Percentiles rank a stretch among this genome's conserved stretches.
Conservation (phyloP, 2,888 invertebrate species). For the Cheilosia variabilis region DNA sequence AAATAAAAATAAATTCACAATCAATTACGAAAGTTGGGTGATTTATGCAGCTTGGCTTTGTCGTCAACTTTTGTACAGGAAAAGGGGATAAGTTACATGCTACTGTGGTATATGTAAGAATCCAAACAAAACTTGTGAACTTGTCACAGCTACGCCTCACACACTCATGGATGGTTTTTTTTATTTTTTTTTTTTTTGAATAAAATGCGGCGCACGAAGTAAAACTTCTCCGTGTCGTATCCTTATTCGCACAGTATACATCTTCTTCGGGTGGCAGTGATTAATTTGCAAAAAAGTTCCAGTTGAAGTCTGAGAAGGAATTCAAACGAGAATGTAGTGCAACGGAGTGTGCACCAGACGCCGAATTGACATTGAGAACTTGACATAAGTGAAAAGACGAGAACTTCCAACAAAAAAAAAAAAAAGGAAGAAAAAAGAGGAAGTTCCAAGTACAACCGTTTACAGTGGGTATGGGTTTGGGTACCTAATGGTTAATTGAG, state of each 20-base stretch:
- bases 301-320: slow-evolving; percentile 16
- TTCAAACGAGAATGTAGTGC: slow-evolving; percentile 44
- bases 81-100: slow-evolving; percentile 4
- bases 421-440: slow-evolving; percentile 30
- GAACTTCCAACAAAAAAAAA: slow-evolving; percentile 18
- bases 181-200: background rate
- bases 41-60: slow-evolving; percentile 23
- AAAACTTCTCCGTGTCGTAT: slow-evolving; percentile 18
- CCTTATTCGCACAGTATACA: slow-evolving; percentile 17
- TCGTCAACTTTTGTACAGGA: slow-evolving; percentile 24
- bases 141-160: slow-evolving; percentile 17
- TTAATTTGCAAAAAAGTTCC: slow-evolving; percentile 66
- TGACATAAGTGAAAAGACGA: slow-evolving; percentile 37
- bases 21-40: slow-evolving; percentile 29
- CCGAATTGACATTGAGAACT: slow-evolving; percentile 52
- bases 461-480: background rate
- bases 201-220: slow-evolving; percentile 7
- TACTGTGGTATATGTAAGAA: background rate
- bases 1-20: slow-evolving; percentile 2
- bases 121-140: slow-evolving; percentile 24
- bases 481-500: slow-evolving; percentile 59
- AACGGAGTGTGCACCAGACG: slow-evolving; percentile 8
- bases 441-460: slow-evolving; percentile 51
- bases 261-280: slow-evolving; percentile 50
- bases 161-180: too few species aligned